Evolutionary conservation across 2,888 invertebrate species (phyloP).

Genomic region (Tromatobia lineatoria): DNA sequence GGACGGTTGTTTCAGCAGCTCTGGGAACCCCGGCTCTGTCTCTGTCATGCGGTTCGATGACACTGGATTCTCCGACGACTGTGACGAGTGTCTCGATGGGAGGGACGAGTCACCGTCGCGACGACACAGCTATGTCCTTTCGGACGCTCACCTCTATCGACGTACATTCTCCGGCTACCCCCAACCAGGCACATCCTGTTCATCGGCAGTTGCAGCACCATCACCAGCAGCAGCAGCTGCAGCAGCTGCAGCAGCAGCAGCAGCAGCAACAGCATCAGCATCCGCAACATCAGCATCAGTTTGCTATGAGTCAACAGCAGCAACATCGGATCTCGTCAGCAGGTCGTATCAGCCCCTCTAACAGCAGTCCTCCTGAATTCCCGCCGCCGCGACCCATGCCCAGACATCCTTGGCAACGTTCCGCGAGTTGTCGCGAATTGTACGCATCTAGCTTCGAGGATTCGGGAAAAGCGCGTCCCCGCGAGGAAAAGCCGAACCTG

Average conservation of each 20-base stretch:
- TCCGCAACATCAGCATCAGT: slow-evolving; percentile 77
- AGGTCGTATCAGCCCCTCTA: slow-evolving; percentile 86
- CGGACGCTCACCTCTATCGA: slow-evolving; percentile 88
- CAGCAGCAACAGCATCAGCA: slow-evolving; percentile 77
- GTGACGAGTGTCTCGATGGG: slow-evolving; percentile 85
- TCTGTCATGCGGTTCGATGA: slow-evolving; percentile 88
- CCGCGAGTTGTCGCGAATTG: slow-evolving; percentile 93
- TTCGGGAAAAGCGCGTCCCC: slow-evolving; percentile 88
- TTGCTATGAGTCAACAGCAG: slow-evolving; percentile 77
- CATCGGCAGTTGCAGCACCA: slow-evolving; percentile 77
- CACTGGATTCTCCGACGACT: slow-evolving; percentile 96
- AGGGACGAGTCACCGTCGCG: slow-evolving; percentile 90
- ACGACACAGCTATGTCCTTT: slow-evolving; percentile 88
- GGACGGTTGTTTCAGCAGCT: slow-evolving; percentile 75
- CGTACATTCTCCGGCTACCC: slow-evolving; percentile 86
- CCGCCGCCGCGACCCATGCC: slow-evolving; percentile 85
- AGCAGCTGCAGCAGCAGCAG: slow-evolving; percentile 74
- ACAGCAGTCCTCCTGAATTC: slow-evolving; percentile 85
- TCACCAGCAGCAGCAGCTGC: slow-evolving; percentile 72
- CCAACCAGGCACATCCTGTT: slow-evolving; percentile 85
- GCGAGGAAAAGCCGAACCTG: slow-evolving; percentile 74
- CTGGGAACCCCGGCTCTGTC: slow-evolving; percentile 86
- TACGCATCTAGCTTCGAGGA: slow-evolving; percentile 92
- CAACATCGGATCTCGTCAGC: slow-evolving; percentile 84
- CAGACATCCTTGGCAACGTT: slow-evolving; percentile 90